phyloP scores from a whole-genome alignment of 1,140 invertebrate genomes.

The Drosophila oshimai region DNA sequence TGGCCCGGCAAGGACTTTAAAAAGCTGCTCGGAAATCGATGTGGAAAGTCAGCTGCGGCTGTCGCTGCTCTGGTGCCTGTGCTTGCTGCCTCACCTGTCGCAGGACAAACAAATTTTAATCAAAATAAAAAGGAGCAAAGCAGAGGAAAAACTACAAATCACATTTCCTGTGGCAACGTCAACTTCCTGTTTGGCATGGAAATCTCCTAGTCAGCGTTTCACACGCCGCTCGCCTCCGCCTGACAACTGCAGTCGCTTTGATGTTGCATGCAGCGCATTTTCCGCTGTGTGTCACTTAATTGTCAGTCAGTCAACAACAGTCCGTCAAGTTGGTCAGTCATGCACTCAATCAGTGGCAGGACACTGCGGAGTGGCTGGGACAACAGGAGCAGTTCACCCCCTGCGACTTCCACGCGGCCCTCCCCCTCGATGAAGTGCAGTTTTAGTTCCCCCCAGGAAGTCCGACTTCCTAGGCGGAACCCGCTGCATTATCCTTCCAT shows the following conservation, averaged over 20 bases:
- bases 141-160: constrained; percentile 67
- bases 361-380: constrained; percentile 25
- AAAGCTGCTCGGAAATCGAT: constrained; percentile 35
- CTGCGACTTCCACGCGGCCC: constrained; percentile 2
- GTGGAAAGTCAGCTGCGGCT: constrained; percentile 43
- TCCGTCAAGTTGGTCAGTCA: constrained; percentile 69
- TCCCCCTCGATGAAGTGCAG: constrained; percentile 28
- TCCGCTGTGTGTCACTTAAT: constrained; percentile 75
- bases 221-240: constrained; percentile 36
- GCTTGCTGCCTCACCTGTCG: constrained; percentile 56
- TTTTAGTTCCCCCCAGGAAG: constrained; percentile 53
- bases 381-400: constrained; percentile 26
- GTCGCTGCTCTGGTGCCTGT: background rate
- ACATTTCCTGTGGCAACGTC: constrained; percentile 72
- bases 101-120: constrained; percentile 66
- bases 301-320: constrained; percentile 43
- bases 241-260: constrained; percentile 70
- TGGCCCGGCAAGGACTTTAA: constrained; percentile 54
- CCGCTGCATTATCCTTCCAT: constrained; percentile 60
- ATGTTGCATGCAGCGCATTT: constrained; percentile 75
- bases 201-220: constrained; percentile 72
- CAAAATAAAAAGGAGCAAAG: constrained; percentile 34
- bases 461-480: constrained; percentile 75
- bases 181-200: constrained; percentile 65
- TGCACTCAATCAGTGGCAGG: constrained; percentile 71